A percentile compares a stretch with the other conserved stretches of the same genome.
Evolutionary conservation across 2,888 invertebrate genomes (phyloP).

Genomic region (Folsomia manolachei): DNA sequence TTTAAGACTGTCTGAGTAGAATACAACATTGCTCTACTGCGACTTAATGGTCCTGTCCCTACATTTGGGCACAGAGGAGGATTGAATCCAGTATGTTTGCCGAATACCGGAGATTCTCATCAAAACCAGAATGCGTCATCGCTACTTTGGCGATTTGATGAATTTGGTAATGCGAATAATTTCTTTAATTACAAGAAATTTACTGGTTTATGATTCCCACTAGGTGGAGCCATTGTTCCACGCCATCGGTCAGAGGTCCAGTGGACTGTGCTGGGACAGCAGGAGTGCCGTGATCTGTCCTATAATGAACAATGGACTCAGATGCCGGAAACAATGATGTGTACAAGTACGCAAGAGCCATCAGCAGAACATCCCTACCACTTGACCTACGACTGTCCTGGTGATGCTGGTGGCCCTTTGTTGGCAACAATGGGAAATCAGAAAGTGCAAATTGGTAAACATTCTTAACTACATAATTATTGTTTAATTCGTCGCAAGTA

Average conservation of each 20-base stretch:
- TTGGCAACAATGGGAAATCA: slow-evolving; percentile 26
- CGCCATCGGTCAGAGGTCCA: slow-evolving; percentile 37
- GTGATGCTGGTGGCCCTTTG: slow-evolving; percentile 42
- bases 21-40: slow-evolving; percentile 55
- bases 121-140: slow-evolving; percentile 35
- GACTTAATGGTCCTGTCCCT: slow-evolving; percentile 50
- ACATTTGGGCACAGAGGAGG: slow-evolving; percentile 46
- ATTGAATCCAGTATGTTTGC: slow-evolving; percentile 52
- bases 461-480: no score
- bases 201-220: not conserved
- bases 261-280: slow-evolving; percentile 31
- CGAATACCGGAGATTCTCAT: slow-evolving; percentile 31
- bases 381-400: slow-evolving; percentile 43
- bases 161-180: slow-evolving; percentile 26
- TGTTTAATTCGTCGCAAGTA: no score
- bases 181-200: no score
- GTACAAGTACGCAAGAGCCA: slow-evolving; percentile 29
- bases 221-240: slow-evolving; percentile 39
- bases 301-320: slow-evolving; percentile 37
- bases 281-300: slow-evolving; percentile 35
- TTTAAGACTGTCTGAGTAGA: slow-evolving; percentile 32
- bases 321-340: slow-evolving; percentile 44
- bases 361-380: slow-evolving; percentile 31
- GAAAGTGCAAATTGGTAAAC: slow-evolving; percentile 37
- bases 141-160: slow-evolving; percentile 41